Base-by-base conservation (phyloP, 2,888 invertebrate species). In the Chaetoderma sp. region DNA sequence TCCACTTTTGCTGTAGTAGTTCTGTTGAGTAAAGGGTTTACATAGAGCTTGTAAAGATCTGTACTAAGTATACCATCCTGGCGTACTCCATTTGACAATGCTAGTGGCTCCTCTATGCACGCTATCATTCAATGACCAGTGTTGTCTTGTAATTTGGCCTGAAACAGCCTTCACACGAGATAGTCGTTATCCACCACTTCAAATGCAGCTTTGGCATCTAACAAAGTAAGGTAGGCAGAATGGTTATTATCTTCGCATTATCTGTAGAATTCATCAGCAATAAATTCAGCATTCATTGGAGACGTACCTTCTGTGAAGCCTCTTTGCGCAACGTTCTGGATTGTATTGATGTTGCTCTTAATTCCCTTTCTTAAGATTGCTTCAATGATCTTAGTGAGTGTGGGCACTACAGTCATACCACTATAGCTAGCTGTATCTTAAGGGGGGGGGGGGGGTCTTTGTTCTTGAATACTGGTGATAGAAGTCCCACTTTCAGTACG, bases 351-450 rank as follows among this genome's bases (percentile, higher is more conserved):
- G 18, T 8, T 60, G 10, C 33, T 47, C 4, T 60, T 36, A n/a
- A n/a, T 21, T 18, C n/a, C 21, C n/a, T 25, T 10, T 27, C 10
- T n/a, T 6, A 49, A n/a, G 21, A 47, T 23, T 16, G 25, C 21
- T 39, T 60, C 60, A 18, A 60, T n/a, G 3, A 52, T 27, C 27
- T 60, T 60, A 16, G 30, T 47, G 6, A 60, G 21, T 4, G 52
- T 13, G 4, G 60, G 33, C 16, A 42, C 52, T 13, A 60, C 60
- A 13, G 52, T 30, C n/a, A 60, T 60, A 18, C 60, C 60, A 49
- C 52, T 32, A 30, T 60, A 60, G 39, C 52, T 60, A 8, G 36
- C 52, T 18, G 60, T n/a, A n/a, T n/a, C n/a, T n/a, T n/a, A n/a
- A n/a, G n/a, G n/a, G n/a, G n/a, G n/a, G n/a, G n/a, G n/a, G n/a